These are phyloP conservation scores for Platyscapa corneri DNA, from an alignment of 1,140 invertebrate genomes.

Conservation along the genomic window DNA sequence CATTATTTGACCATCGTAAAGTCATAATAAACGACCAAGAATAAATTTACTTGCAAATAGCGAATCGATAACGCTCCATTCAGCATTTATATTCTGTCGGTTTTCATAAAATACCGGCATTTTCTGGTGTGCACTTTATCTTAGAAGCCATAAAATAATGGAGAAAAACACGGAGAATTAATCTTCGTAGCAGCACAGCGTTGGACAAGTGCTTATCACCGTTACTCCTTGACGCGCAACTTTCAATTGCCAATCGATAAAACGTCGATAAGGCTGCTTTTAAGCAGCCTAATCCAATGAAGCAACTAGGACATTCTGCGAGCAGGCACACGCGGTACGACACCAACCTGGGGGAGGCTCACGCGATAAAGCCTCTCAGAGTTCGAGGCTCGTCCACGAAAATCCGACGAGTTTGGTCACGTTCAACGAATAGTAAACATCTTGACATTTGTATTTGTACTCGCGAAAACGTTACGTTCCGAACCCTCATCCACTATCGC, in stretches of 20 bases:
- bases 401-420: conserved; percentile 62
- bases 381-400: conserved; percentile 54
- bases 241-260: conserved; percentile 32
- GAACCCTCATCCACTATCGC: conserved; percentile 42
- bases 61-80: background rate
- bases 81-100: background rate
- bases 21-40: too few relatives aligned
- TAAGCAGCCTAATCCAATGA: conserved; percentile 33
- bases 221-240: conserved; percentile 13
- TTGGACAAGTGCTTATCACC: background rate
- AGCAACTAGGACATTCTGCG: background rate
- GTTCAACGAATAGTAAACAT: conserved; percentile 69
- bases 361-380: too few relatives aligned
- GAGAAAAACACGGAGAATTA: background rate
- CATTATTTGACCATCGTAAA: background rate
- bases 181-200: background rate
- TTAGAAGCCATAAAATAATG: background rate
- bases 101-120: background rate
- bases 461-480: conserved; percentile 66
- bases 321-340: too few relatives aligned
- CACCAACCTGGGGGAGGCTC: too few relatives aligned
- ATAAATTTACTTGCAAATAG: background rate
- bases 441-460: conserved; percentile 69
- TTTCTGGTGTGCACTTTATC: background rate
- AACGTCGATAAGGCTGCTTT: background rate